Evolutionary conservation across 2,888 invertebrate genomes (phyloP), one percentile per base, ranked within the genome.

Genomic region (Monopis laevigella): DNA sequence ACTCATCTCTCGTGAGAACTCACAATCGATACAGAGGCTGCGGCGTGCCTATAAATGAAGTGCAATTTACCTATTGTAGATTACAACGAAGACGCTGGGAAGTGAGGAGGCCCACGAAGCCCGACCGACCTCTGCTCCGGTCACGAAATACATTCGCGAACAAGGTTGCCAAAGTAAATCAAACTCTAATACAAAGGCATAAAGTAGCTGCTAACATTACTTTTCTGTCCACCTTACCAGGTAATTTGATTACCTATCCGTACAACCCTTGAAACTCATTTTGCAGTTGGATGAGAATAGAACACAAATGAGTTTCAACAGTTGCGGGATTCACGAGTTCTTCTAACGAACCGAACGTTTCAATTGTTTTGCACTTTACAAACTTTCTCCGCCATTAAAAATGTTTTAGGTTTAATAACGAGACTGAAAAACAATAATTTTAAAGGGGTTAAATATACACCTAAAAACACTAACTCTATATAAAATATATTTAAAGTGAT

Each of bases 61-160:
- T 62, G 67, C 68, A 71, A 70, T 72, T 69, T 70, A 56, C 46
- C 55, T 58, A 58, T 56, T 54, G 50, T 51, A 56, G 58, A 63
- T 65, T 66, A 62, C 52, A 61, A 62, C 51, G 54, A 52, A 59
- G 65, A 58, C 21, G 19, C 36, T 36, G 36, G 17, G 34, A 30
- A 30, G 30, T 14, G 30, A 11, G 13, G 30, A 32, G 32, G 32
- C 32, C 24, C 39, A 35, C 42, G 45, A 38, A 30, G 27, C 27
- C 32, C 18, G 44, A 48, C 46, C 49, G 49, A 35, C 21, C 41
- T 26, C 32, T 18, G 34, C 27, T 16, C 39, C 51, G 53, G 62
- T 68, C 70, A 68, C 69, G 62, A 61, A 59, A 55, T 55, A 59
- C 64, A 66, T 68, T 69, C n/a, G n/a, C n/a, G n/a, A n/a, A n/a